Evolutionary conservation across 2,113 vertebrate genomes (phyloP), one percentile per base, ranked within the genome.

Genomic region (Climacteris rufus): DNA sequence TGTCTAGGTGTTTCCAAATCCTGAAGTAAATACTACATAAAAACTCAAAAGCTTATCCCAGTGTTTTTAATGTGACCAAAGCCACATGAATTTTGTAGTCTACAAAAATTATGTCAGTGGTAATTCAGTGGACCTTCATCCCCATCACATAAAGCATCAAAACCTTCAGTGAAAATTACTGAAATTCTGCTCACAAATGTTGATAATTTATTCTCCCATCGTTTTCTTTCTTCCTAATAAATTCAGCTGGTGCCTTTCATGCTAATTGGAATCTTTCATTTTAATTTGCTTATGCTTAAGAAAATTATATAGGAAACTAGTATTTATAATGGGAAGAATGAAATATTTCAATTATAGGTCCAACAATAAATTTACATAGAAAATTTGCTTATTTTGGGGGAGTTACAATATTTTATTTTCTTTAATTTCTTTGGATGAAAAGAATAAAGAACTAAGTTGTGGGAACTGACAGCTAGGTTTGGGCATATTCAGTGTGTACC

Each of bases 371-470:
- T 72, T 40, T 19, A 40, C 16, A 56, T 33, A 25, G 2, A 70
- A 59, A 75, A 75, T 50, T 8, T 63, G 8, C 7, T 89, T 63
- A n/a, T 15, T 76, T 27, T 63, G 13, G 2, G 39, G 30, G 77
- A 87, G 17, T 35, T 44, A 42, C 83, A 70, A 15, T 69, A 3
- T 68, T 71, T 74, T 60, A 28, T 82, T 91, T 84, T 89, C 54
- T 54, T 82, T 71, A 90, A 53, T 81, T 88, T 5, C 9, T 95
- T 86, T 57, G 53, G 30, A 72, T n/a, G 19, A 56, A 90, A 85
- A 28, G 11, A 81, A 20, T 59, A 74, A 69, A n/a, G n/a, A n/a
- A n/a, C n/a, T n/a, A n/a, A n/a, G n/a, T n/a, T n/a, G n/a, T n/a
- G n/a, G n/a, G n/a, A n/a, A n/a, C n/a, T n/a, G n/a, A n/a, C n/a